Base-by-base conservation (phyloP, 2,888 invertebrate species). In the Machimus rusticus region DNA sequence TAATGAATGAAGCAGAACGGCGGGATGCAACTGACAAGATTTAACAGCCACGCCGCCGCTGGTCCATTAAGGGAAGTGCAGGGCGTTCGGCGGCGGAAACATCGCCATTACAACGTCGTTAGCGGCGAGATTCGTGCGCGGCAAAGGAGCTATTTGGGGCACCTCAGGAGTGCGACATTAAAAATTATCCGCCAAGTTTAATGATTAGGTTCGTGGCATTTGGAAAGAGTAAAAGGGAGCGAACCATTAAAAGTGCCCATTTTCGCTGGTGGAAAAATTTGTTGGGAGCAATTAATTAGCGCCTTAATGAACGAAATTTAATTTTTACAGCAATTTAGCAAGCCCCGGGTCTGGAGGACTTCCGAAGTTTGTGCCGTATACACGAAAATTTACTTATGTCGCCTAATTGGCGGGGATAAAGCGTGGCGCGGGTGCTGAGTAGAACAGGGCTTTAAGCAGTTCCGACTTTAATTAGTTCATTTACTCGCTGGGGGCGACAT, bases 321-420 rank as follows among this genome's bases (percentile, higher is more conserved):
- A 78, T 78, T 78, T 78, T 43, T 78, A 43, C 23, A 78, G 78
- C 78, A 78, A 78, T 78, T 78, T 78, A 14, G 37, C 43, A n/a
- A 39, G 78, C 19, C 14, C 55, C 37, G 14, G 19, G 78, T 37
- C 19, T 34, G 77, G 19, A 19, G 43, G 78, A 43, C 23, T 78
- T 43, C 43, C 37, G 37, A 39, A 78, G 43, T 78, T 78, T 23
- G 14, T 23, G n/a, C 78, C 6, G 43, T 19, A 37, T 78, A 78
- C 78, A 78, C 78, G 78, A 78, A 78, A 78, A 78, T 78, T 78
- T 43, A 78, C 78, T 78, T 78, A 78, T 78, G 78, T 16, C 39
- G 14, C 43, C 43, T 78, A 78, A 39, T 78, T 19, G 78, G 23
- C 14, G 43, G 12, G 78, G 43, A 23, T 1, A 23, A 19, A 19